phyloP scores from a whole-genome alignment of 2,797 vertebrate genomes.

The Brachyrhaphis roseni region DNA sequence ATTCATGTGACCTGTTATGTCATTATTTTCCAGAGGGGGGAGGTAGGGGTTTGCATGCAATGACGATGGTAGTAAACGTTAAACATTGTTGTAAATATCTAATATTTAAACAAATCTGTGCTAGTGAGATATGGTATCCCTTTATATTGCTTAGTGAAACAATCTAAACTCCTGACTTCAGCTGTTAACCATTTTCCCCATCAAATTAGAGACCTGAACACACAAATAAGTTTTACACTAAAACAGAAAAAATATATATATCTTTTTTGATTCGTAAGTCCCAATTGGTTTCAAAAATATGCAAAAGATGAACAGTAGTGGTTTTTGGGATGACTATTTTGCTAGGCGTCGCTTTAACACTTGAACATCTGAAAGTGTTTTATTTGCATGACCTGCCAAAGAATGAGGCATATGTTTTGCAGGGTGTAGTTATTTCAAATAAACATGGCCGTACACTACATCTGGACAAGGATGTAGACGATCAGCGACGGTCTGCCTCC shows the following conservation, averaged over 20 bases:
- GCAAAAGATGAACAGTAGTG: background rate
- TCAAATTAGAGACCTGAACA: background rate
- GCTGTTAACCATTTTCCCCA: background rate
- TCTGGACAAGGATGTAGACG: background rate
- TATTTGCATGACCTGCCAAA: background rate
- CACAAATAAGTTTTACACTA: background rate
- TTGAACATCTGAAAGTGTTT: background rate
- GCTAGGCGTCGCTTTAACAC: background rate
- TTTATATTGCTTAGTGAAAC: background rate
- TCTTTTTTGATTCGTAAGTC: background rate
- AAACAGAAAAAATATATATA: too few species aligned
- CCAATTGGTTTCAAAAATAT: background rate
- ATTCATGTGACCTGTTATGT: background rate
- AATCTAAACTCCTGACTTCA: background rate
- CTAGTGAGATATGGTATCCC: background rate
- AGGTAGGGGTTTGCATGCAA: too few species aligned
- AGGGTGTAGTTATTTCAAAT: background rate
- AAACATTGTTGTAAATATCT: background rate
- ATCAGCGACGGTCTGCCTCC: background rate
- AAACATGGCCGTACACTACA: background rate
- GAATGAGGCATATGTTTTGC: background rate
- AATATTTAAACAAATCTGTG: background rate
- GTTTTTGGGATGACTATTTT: background rate
- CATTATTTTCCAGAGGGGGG: too few species aligned
- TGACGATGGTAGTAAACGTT: background rate